phyloP scores from a whole-genome alignment of 2,113 vertebrate genomes.

The Passer domesticus region DNA sequence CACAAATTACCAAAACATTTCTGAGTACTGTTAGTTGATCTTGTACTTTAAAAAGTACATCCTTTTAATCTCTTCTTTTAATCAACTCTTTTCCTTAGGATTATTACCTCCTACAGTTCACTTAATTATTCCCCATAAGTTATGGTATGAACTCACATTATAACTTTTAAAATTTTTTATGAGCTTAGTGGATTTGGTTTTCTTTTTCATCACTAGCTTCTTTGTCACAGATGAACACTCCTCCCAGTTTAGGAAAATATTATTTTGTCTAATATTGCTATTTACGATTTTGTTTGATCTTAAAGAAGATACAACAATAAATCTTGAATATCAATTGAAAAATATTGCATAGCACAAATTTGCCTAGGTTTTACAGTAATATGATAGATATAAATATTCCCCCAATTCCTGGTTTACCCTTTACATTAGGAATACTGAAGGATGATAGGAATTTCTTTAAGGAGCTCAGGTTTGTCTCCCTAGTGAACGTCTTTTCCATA shows the following conservation, averaged over 20 bases:
- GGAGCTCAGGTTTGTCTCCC: not conserved
- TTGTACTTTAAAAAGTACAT: not conserved
- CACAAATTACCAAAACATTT: not conserved
- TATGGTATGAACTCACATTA: not conserved
- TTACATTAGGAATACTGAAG: not conserved
- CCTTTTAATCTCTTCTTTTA: not conserved
- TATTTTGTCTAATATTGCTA: not conserved
- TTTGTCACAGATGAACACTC: not conserved
- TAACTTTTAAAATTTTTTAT: not conserved
- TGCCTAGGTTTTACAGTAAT: accelerated
- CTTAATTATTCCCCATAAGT: not conserved
- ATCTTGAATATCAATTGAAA: not conserved
- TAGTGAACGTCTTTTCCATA: not conserved
- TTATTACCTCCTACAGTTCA: not conserved
- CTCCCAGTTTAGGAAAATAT: not conserved
- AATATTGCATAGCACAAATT: not conserved
- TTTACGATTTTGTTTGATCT: not conserved
- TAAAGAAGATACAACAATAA: not conserved
- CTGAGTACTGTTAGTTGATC: not conserved
- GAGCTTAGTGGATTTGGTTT: accelerated
- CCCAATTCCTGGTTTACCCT: not conserved
- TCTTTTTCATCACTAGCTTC: not conserved
- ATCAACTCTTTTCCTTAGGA: not conserved
- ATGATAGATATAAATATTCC: not conserved
- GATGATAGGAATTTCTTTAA: not conserved